Evolutionary conservation across 1,140 invertebrate species (phyloP).

Genomic region (Pteromalus puparum): DNA sequence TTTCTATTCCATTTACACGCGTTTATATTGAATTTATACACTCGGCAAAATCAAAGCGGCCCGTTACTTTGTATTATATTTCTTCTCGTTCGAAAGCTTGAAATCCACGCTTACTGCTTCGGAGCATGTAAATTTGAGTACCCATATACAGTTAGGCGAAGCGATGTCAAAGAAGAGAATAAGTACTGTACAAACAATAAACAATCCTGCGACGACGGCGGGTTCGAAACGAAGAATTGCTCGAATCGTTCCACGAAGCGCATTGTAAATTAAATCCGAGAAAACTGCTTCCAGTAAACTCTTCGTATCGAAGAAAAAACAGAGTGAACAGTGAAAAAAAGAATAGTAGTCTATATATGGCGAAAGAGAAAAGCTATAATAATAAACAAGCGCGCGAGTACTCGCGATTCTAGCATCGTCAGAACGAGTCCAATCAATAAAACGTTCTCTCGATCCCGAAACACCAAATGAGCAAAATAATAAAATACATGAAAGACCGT

Average conservation of each 20-base stretch:
- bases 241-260: neutral
- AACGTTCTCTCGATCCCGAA: neutral
- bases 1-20: neutral
- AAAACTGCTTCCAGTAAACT: slow-evolving; percentile 11
- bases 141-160: neutral
- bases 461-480: neutral
- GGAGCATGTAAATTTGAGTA: neutral
- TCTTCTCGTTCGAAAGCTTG: neutral
- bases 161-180: neutral
- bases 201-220: neutral
- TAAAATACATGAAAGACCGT: neutral
- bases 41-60: neutral
- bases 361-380: neutral
- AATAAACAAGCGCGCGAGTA: neutral
- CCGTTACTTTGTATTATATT: neutral
- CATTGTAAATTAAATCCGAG: slow-evolving; percentile 17
- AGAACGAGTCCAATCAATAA: neutral
- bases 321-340: slow-evolving; percentile 1
- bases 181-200: slow-evolving; percentile 25
- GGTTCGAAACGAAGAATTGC: neutral
- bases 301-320: slow-evolving; percentile 48
- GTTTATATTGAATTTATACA: neutral
- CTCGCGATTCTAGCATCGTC: neutral
- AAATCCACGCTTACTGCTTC: neutral
- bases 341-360: neutral